phyloP scores from a whole-genome alignment of 2,113 vertebrate genomes.

The Silurus asotus region DNA sequence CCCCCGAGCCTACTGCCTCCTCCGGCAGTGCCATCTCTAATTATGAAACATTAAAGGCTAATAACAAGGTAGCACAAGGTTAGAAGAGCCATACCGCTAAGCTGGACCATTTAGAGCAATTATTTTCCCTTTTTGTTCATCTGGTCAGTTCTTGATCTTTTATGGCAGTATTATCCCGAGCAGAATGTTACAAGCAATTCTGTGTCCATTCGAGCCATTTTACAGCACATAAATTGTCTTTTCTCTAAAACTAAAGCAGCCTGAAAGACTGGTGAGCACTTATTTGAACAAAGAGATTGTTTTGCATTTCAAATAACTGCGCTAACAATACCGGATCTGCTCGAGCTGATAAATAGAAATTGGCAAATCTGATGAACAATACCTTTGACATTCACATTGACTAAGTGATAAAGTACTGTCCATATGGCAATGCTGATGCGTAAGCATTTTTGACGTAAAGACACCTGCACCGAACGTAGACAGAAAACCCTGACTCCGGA shows the following conservation, averaged over 20 bases:
- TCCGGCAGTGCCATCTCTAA: constrained; percentile 69
- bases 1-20: constrained; percentile 70
- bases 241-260: constrained; percentile 1
- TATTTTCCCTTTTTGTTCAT: constrained; percentile 50
- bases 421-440: constrained; percentile 51
- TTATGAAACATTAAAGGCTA: constrained; percentile 77
- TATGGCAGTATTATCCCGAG: constrained; percentile 4
- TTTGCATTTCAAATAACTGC: constrained; percentile 3
- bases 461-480: constrained; percentile 47
- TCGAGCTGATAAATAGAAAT: constrained; percentile 41
- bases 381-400: constrained; percentile 48
- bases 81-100: constrained; percentile 66
- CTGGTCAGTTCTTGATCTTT: constrained; percentile 33
- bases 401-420: constrained; percentile 53
- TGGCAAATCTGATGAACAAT: constrained; percentile 50
- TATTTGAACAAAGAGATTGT: constrained; percentile 16
- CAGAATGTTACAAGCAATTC: not conserved
- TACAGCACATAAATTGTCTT: constrained; percentile 4
- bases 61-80: constrained; percentile 70
- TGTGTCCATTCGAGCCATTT: not conserved
- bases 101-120: constrained; percentile 60
- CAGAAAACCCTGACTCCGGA: constrained; percentile 50
- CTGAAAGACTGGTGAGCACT: constrained; percentile 28
- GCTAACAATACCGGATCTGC: constrained; percentile 11
- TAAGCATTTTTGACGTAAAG: constrained; percentile 53